Conservation (phyloP, 2,113 vertebrate species). For the Pseudorhombus dupliciocellatus region DNA sequence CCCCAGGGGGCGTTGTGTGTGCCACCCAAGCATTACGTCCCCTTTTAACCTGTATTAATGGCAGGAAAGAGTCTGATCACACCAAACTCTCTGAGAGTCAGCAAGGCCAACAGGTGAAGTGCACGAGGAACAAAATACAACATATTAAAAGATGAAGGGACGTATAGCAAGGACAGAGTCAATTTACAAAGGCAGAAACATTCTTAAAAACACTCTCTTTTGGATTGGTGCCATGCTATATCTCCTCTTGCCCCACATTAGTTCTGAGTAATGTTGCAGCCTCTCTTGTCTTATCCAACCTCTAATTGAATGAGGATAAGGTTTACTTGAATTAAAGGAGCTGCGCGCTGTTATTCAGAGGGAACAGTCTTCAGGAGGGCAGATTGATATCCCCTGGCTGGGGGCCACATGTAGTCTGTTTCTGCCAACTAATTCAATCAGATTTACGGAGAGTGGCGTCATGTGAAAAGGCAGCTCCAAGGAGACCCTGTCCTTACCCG, state of each 20-base stretch:
- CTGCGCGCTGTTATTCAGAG: constrained; percentile 66
- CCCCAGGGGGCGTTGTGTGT: not conserved
- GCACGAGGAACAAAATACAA: not conserved
- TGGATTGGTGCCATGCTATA: constrained; percentile 7
- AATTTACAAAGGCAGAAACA: not conserved
- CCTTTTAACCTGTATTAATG: not conserved
- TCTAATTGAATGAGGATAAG: constrained; percentile 76
- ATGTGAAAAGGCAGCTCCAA: constrained; percentile 75
- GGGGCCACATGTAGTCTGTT: constrained; percentile 66
- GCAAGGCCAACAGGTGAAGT: no score
- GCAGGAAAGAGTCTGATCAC: no score
- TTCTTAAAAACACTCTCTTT: not conserved
- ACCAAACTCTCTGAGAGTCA: no score
- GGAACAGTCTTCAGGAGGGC: constrained; percentile 57
- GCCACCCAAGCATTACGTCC: not conserved
- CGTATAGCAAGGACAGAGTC: not conserved
- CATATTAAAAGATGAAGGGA: not conserved
- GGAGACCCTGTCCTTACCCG: constrained; percentile 71
- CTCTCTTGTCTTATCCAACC: constrained; percentile 57
- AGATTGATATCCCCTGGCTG: constrained; percentile 76
- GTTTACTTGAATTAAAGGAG: constrained; percentile 74
- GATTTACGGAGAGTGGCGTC: constrained; percentile 75
- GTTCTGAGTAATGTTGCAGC: constrained; percentile 50
- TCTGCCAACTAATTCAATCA: constrained; percentile 75
- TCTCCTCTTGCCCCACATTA: constrained; percentile 50